Base-by-base conservation (phyloP, 2,888 invertebrate genomes). In the Gisinianus flammeolus region DNA sequence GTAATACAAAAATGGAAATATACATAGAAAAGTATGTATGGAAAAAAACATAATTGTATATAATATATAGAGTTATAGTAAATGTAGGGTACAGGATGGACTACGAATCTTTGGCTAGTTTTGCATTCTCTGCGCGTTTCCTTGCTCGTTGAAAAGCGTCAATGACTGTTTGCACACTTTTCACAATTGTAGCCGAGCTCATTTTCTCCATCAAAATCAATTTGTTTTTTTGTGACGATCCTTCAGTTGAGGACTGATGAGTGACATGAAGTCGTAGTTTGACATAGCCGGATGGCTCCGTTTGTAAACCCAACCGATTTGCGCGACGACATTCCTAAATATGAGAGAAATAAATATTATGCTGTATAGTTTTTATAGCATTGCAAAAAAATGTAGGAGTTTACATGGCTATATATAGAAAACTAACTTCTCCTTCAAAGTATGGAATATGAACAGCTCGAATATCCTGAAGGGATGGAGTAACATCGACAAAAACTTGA, bases 141-240 rank as follows among this genome's bases (percentile, higher is more conserved):
- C 83, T 73, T 0, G 83, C 84, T 30, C 84, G 44, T 56, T 84
- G 82, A 73, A 84, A 84, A 0, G 84, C 84, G n/a, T 81, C 81
- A 30, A 84, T 84, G 0, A 83, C 84, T 16, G 80, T 80, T 77
- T 84, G 83, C 26, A 83, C 83, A 75, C 84, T 84, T 79, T 77
- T 80, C 0, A 84, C 44, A 77, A 84, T 84, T 10, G 84, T 83
- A 2, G 82, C 81, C 0, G 83, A 82, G 54, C 83, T 83, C 83
- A 82, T 83, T 76, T 83, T 83, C 66, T 84, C 83, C 62, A 83
- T 62, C 0, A 84, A 69, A 12, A 81, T 80, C 26, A 82, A 73
- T 31, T 77, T 77, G 8, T 69, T 76, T 10, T 79, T 74, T 5
- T 78, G 77, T 2, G 71, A 67, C 12, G 68, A 31, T 28, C 22